These are phyloP conservation scores for Bombus waltoni DNA, from an alignment of 1,140 invertebrate genomes.

Conservation along the genomic window DNA sequence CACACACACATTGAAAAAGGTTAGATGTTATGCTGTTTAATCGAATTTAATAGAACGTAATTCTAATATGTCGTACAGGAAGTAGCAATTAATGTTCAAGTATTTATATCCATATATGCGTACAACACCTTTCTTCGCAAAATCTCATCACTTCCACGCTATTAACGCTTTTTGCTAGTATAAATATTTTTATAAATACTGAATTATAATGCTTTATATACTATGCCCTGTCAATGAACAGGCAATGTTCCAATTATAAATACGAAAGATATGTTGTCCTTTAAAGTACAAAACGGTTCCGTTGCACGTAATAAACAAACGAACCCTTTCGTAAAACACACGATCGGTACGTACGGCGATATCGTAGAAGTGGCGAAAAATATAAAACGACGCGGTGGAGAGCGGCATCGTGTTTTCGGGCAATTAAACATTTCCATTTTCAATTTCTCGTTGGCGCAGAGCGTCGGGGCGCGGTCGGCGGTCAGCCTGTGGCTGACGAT, in stretches of 20 bases:
- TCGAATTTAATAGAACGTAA: too few species aligned
- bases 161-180: not conserved
- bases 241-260: not conserved
- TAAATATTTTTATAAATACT: not conserved
- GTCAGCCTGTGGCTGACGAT: conserved; percentile 77
- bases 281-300: not conserved
- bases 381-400: conserved; percentile 59
- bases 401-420: conserved; percentile 76
- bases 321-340: conserved; percentile 17
- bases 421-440: conserved; percentile 82
- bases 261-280: not conserved
- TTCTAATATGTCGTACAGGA: too few species aligned
- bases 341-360: too few species aligned
- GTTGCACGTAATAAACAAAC: conserved; percentile 35
- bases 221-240: not conserved
- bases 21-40: too few species aligned
- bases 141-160: too few species aligned
- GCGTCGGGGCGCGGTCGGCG: conserved; percentile 71
- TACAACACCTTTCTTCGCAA: too few species aligned
- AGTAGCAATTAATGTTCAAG: too few species aligned
- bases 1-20: too few species aligned
- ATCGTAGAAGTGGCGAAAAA: conserved; percentile 44
- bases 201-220: not conserved
- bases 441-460: conserved; percentile 78
- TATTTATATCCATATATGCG: too few species aligned